Evolutionary conservation across 2,888 invertebrate species (phyloP).

Genomic region (Herminia tarsipennalis): DNA sequence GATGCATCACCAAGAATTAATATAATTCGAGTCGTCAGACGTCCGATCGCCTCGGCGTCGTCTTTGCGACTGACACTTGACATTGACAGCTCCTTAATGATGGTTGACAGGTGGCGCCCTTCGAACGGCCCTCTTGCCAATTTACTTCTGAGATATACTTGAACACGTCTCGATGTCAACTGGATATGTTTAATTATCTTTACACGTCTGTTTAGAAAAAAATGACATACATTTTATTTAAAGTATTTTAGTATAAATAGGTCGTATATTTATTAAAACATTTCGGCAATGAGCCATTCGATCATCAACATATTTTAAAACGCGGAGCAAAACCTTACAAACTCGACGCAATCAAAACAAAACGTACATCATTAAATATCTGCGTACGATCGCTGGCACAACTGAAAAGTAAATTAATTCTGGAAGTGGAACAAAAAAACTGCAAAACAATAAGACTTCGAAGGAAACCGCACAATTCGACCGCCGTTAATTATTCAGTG

Average conservation of each 20-base stretch:
- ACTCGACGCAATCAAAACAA: slow-evolving; percentile 43
- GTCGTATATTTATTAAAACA: not conserved
- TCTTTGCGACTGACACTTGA: slow-evolving; percentile 51
- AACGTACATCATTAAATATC: slow-evolving; percentile 66
- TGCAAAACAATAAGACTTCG: slow-evolving; percentile 48
- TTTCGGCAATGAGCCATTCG: slow-evolving; percentile 1
- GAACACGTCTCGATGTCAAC: slow-evolving; percentile 46
- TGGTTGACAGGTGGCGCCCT: slow-evolving; percentile 59
- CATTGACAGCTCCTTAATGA: slow-evolving; percentile 64
- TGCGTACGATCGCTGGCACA: slow-evolving; percentile 70
- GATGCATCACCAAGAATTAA: slow-evolving; percentile 42
- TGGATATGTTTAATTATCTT: slow-evolving; percentile 45
- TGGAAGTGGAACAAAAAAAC: slow-evolving; percentile 67
- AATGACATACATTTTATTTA: slow-evolving; percentile 7
- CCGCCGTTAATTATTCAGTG: slow-evolving; percentile 73
- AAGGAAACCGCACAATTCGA: slow-evolving; percentile 51
- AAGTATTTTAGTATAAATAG: not conserved
- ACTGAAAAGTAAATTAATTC: slow-evolving; percentile 73
- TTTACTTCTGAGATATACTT: slow-evolving; percentile 40
- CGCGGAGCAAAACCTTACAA: slow-evolving; percentile 35
- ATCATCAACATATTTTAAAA: slow-evolving; percentile 17
- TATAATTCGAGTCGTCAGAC: slow-evolving; percentile 50
- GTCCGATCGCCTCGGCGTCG: slow-evolving; percentile 41
- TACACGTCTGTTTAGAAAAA: slow-evolving; percentile 18
- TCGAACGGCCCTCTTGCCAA: slow-evolving; percentile 47